Evolutionary conservation across 2,888 invertebrate species (phyloP).

Genomic region (Drosophila meridionalis): DNA sequence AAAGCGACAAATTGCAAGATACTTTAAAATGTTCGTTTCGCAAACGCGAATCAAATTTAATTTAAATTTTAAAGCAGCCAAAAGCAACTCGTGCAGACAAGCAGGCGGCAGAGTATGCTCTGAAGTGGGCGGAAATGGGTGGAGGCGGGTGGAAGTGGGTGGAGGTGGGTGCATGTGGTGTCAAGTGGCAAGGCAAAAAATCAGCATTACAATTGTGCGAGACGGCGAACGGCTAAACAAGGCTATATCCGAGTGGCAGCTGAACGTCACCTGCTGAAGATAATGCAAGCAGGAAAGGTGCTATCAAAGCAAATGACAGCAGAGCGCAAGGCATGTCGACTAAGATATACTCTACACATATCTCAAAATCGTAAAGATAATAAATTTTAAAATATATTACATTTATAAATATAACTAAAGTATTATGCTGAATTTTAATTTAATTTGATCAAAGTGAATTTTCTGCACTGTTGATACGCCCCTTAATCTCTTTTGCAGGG

Average conservation of each 20-base stretch:
- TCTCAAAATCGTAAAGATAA: neutral
- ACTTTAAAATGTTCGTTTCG: conserved; percentile 24
- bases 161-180: neutral
- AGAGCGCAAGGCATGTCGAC: neutral
- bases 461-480: neutral
- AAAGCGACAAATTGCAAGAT: conserved; percentile 49
- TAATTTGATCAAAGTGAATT: neutral
- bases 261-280: conserved; percentile 26
- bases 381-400: neutral
- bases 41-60: conserved; percentile 65
- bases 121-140: conserved; percentile 1
- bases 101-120: conserved; percentile 13
- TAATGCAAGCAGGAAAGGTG: conserved; percentile 4
- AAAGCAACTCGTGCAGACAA: conserved; percentile 32
- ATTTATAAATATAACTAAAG: neutral
- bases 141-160: too few species aligned
- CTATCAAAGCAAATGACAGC: conserved; percentile 3
- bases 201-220: conserved; percentile 25
- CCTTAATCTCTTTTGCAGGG: neutral
- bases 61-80: conserved; percentile 69
- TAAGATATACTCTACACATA: neutral
- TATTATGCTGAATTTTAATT: too few species aligned
- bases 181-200: conserved; percentile 27
- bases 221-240: conserved; percentile 6
- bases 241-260: conserved; percentile 19